phyloP scores from a whole-genome alignment of 2,888 invertebrate genomes.

The Pollenia labialis region DNA sequence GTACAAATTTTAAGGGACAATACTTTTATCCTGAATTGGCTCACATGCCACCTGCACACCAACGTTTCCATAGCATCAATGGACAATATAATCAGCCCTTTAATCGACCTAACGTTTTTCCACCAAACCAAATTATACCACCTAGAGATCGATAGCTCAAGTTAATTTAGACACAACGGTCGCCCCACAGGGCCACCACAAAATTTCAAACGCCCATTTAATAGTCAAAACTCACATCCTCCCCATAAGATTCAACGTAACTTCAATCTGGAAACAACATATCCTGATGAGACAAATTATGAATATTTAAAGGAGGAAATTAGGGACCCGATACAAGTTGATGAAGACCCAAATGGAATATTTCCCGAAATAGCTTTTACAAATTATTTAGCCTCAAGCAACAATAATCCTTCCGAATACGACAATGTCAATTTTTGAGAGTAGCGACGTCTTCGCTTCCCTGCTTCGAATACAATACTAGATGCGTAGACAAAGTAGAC shows the following conservation, averaged over 20 bases:
- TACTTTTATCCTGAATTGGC: too few relatives aligned
- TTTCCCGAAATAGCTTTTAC: too few relatives aligned
- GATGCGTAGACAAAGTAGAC: slow-evolving; percentile 28
- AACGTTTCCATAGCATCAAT: too few relatives aligned
- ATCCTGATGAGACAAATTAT: background rate
- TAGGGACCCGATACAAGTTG: too few relatives aligned
- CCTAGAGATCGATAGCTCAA: background rate
- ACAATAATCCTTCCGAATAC: background rate
- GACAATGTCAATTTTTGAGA: slow-evolving; percentile 43
- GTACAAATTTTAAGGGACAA: too few relatives aligned
- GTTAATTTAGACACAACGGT: background rate
- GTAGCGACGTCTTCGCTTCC: slow-evolving; percentile 39
- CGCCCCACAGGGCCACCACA: background rate
- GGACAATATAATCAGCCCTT: too few relatives aligned
- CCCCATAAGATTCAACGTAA: slow-evolving; percentile 11
- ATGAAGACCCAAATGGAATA: too few relatives aligned
- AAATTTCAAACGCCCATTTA: background rate
- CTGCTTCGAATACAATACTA: slow-evolving; percentile 27
- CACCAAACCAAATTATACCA: too few relatives aligned
- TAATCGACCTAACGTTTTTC: too few relatives aligned
- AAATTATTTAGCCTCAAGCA: too few relatives aligned
- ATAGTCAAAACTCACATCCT: background rate
- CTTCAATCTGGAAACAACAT: slow-evolving; percentile 23
- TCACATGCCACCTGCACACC: too few relatives aligned
- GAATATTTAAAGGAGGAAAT: background rate